Percentiles rank a stretch among this genome's conserved stretches.
phyloP scores from a whole-genome alignment of 2,797 vertebrate genomes.

The Diplodus puntazzo region DNA sequence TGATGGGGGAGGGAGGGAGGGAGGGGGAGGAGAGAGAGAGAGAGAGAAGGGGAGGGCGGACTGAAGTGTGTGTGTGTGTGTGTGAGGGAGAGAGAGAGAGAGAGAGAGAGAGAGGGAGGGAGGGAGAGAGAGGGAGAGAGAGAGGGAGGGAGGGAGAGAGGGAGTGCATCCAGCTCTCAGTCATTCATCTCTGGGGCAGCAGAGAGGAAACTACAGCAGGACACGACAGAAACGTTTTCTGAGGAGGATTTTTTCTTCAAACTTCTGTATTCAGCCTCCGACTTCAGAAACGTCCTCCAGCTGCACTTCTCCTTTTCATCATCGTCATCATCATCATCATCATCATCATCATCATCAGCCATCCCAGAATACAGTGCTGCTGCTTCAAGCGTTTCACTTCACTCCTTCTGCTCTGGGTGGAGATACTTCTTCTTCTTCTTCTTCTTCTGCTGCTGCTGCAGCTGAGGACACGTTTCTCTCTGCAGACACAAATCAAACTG shows the following conservation, averaged over 20 bases:
- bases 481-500: constrained; percentile 24
- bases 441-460: constrained; percentile 27
- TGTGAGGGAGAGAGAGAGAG: not conserved
- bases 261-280: constrained; percentile 27
- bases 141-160: constrained; percentile 29
- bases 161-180: constrained; percentile 76
- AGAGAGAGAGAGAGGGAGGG: constrained; percentile 40
- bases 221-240: constrained; percentile 25
- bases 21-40: constrained; percentile 38
- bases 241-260: constrained; percentile 8
- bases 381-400: constrained; percentile 12
- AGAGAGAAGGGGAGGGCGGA: constrained; percentile 26
- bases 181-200: constrained; percentile 83
- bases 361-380: not conserved
- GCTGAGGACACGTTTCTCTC: constrained; percentile 23
- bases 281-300: constrained; percentile 16
- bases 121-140: constrained; percentile 1
- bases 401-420: constrained; percentile 13
- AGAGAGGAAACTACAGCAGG: constrained; percentile 72
- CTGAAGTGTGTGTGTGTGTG: no score
- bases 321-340: not conserved
- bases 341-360: not conserved
- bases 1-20: constrained; percentile 60
- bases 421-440: constrained; percentile 37
- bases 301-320: constrained; percentile 4